A percentile compares a stretch with the other conserved stretches of the same genome.
phyloP scores from a whole-genome alignment of 2,888 invertebrate species.

The Drosophila ustulata region DNA sequence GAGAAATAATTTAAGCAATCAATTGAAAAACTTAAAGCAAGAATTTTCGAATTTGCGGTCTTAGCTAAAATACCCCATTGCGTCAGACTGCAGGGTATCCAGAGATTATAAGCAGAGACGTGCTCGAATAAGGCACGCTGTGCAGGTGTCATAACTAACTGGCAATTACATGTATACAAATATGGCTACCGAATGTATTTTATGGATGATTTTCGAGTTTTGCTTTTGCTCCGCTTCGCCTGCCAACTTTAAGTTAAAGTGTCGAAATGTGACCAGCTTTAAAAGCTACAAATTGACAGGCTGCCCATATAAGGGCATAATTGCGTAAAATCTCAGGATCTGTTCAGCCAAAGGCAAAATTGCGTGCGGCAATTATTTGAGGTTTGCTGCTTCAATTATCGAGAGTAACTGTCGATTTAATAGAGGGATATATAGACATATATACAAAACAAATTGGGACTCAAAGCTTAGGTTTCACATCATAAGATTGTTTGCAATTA shows the following conservation, averaged over 20 bases:
- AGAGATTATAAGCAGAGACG: neutral
- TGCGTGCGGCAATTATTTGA: no score
- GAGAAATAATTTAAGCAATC: no score
- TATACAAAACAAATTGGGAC: no score
- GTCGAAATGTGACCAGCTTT: constrained; percentile 36
- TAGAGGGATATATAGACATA: no score
- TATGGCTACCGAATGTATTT: constrained; percentile 36
- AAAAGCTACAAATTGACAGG: constrained; percentile 47
- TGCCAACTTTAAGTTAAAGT: constrained; percentile 17
- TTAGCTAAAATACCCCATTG: neutral
- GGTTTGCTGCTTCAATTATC: no score
- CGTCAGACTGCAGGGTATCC: neutral
- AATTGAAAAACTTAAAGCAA: no score
- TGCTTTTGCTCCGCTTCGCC: neutral
- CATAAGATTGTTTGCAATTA: no score
- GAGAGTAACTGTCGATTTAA: no score
- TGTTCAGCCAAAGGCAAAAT: neutral
- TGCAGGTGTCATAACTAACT: constrained; percentile 74
- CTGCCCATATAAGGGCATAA: constrained; percentile 36
- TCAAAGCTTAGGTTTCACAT: no score
- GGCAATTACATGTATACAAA: constrained; percentile 48
- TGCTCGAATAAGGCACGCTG: constrained; percentile 29
- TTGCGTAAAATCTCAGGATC: constrained; percentile 33
- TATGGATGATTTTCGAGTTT: constrained; percentile 20
- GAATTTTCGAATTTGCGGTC: no score